Evolutionary conservation across 2,888 invertebrate species (phyloP), one percentile per base, ranked within the genome.

Genomic region (Apoda limacodes): DNA sequence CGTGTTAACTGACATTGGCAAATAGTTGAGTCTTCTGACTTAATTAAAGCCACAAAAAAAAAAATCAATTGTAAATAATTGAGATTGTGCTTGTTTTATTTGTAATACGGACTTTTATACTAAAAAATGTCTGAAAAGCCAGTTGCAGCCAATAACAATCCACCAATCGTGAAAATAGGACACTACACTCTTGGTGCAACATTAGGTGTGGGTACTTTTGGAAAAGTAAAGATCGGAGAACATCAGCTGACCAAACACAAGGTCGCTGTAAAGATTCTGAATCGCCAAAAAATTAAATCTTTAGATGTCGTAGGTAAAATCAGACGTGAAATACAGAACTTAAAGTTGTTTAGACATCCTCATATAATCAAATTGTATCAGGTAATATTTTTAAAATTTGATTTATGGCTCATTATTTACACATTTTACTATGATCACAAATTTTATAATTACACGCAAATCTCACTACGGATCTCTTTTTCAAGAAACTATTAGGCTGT

Each of bases 281-380:
- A 99, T 67, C 86, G 99, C 22, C 95, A 98, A 61, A 99, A 98
- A 76, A 99, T 99, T 40, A 99, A 99, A 69, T 97, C 94, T 49
- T 84, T 99, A 9, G 99, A 99, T 87, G 99, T 99, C 3, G 99
- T 99, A 13, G 97, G 98, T 2, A 99, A 99, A 80, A 99, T 99
- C 49, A 85, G 97, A 35, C 84, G 98, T 31, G 99, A 99, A 78
- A 99, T 99, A 55, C 98, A 99, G 71, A 99, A 99, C 80, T 85
- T 99, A 19, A 98, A 99, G 62, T 84, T 99, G n/a, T 99, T 99
- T 60, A 86, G 98, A 45, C 99, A 99, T 83, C 99, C 99, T 3
- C 99, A 99, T 67, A 99, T 99, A 49, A 99, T 99, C 43, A 98
- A 98, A 80, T 71, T 99, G 81, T 98, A 89, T 55, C 88, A 89